Conservation (phyloP, 2,113 vertebrate genomes). For the Phylloscopus whistleri region DNA sequence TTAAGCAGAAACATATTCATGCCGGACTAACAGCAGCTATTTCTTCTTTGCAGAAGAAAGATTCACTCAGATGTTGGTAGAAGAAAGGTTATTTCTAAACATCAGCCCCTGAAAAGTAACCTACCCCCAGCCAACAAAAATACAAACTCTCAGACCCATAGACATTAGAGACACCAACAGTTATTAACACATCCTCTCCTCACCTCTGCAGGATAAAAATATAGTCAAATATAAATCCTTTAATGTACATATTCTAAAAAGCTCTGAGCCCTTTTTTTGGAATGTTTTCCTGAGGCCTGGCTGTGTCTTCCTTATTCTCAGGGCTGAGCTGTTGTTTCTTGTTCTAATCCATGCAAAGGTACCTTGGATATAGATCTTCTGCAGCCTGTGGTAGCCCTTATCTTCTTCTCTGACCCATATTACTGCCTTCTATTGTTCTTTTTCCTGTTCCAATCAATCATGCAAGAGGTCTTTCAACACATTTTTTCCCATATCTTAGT, state of each 20-base stretch:
- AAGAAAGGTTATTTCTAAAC: background rate
- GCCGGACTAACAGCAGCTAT: background rate
- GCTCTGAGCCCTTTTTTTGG: background rate
- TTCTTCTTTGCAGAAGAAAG: background rate
- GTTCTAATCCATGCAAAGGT: background rate
- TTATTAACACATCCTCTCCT: background rate
- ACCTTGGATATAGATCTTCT: background rate
- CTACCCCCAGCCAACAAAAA: background rate
- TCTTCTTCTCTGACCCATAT: background rate
- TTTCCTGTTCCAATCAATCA: background rate
- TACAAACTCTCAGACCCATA: background rate
- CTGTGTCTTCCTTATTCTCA: background rate
- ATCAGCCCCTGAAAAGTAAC: background rate
- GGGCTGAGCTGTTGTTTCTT: background rate
- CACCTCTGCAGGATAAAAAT: background rate
- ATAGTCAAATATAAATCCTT: background rate
- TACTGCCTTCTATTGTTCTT: background rate
- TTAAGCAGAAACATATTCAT: background rate
- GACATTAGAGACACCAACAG: background rate
- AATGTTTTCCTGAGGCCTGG: background rate
- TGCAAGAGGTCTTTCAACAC: too few relatives aligned
- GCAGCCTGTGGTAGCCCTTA: fast-evolving
- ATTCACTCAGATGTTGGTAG: background rate
- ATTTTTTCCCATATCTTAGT: background rate
- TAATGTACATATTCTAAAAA: background rate